Base-by-base conservation (phyloP, 2,888 invertebrate genomes). In the Zootermopsis nevadensis region DNA sequence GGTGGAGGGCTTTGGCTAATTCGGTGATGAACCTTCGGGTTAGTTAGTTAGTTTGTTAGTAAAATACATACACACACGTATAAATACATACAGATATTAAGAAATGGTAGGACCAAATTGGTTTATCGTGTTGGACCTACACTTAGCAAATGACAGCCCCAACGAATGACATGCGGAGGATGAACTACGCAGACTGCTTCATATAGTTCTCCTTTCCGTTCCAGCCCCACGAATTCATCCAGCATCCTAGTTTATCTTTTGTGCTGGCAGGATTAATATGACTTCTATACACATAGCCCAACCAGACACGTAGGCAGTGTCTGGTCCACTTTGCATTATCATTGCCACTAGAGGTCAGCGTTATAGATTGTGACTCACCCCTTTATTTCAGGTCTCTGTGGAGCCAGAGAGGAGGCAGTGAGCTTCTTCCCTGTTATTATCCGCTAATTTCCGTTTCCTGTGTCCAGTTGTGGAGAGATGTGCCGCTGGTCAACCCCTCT, bases 391-490 rank as follows among this genome's bases (percentile, higher is more conserved):
- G n/a, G 74, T 72, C 72, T 72, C 72, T 35, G 3, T 35, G 22
- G 6, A 30, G 69, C 19, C 19, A 7, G 69, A 12, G 2, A 12
- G 15, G 22, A n/a, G 69, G 69, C 6, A 24, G 53, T 10, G 77
- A 27, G 35, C 38, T 79, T 79, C 79, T 79, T 60, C 82, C 82
- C 66, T 67, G 84, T 84, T 83, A 84, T 82, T 83, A 84, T 82
- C 85, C 81, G 81, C 84, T 85, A 83, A 84, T 83, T 84, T 83
- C 84, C 84, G 81, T 77, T 84, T 84, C 82, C 83, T 76, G 35
- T 79, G 79, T 79, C 66, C 79, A 79, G 60, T 31, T 66, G n/a
- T 35, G 66, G n/a, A 53, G 53, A 69, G 31, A 77, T 42, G 55
- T 55, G 55, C 66, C 60, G 31, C 66, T 60, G 35, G 66, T 76